Base-by-base conservation (phyloP, 2,888 invertebrate genomes). In the Timema cristinae region DNA sequence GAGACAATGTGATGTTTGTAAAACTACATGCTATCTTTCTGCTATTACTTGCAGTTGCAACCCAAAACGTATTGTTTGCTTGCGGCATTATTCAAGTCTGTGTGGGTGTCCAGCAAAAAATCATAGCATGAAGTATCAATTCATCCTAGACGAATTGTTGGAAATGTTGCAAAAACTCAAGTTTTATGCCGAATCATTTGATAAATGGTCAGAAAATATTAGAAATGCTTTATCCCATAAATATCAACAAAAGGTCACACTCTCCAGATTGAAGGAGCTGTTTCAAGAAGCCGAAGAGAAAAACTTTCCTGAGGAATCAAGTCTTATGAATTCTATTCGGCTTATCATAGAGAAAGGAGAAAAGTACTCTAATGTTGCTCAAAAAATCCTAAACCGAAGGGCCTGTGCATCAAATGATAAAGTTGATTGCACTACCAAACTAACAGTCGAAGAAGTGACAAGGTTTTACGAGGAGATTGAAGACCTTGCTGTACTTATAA, bases 1-100 rank as follows among this genome's bases (percentile, higher is more conserved):
- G 81, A 87, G 98, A 13, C 95, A 96, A 82, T 99, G 98, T 83
- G 90, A 91, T 80, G 86, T 91, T 79, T 99, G 99, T 85, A 97
- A 97, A 83, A 98, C 98, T 0, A 99, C 98, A 52, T 95, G 98
- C 83, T 99, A 97, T 85, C 86, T 99, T 76, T 98, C 98, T 68
- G 97, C 96, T 63, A 90, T 99, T 70, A 92, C 93, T 70, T 99
- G 99, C 79, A 83, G 88, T 48, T 98, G 97, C 81, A 88, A 89
- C 74, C 85, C 85, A 74, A 83, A 89, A 73, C 85, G 86, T 78
- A 86, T 97, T 69, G 96, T 94, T 67, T 99, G 98, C 81, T 86
- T 97, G 73, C 86, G 93, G 7, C 98, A 99, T 84, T 90, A 90
- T 80, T 88, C 90, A 50, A 87, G 91, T 71, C 87, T 98, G 71